Conservation (phyloP, 2,888 invertebrate genomes). For the Phanerotoma sp. region DNA sequence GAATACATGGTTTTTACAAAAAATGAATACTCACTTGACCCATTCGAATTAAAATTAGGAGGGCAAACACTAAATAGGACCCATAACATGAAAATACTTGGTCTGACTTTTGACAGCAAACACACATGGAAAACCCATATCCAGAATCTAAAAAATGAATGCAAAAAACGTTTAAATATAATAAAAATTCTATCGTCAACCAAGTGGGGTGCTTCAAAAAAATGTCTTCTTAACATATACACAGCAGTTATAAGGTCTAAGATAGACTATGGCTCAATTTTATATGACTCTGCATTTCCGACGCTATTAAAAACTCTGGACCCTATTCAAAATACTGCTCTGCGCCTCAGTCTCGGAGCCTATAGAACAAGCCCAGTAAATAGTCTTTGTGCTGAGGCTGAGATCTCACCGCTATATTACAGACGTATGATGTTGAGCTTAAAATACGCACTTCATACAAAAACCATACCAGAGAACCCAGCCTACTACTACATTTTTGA, state of each 20-base stretch:
- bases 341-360: conserved; percentile 26
- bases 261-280: conserved; percentile 34
- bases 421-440: conserved; percentile 12
- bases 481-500: too few species aligned
- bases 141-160: conserved; percentile 19
- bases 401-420: conserved; percentile 17
- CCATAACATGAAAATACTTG: conserved; percentile 18
- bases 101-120: conserved; percentile 30
- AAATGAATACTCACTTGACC: background rate
- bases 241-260: conserved; percentile 25
- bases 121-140: conserved; percentile 32
- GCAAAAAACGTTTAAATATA: conserved; percentile 16
- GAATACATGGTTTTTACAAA: conserved; percentile 17
- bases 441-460: background rate
- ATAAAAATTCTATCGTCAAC: conserved; percentile 18
- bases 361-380: conserved; percentile 26
- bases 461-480: background rate
- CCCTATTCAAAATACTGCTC: conserved; percentile 25
- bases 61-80: conserved; percentile 5
- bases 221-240: conserved; percentile 11
- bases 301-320: conserved; percentile 15
- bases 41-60: conserved; percentile 4
- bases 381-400: conserved; percentile 26
- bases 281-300: conserved; percentile 30
- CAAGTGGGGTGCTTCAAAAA: conserved; percentile 20